Percentiles rank a stretch among this genome's conserved stretches.
Conservation (phyloP, 2,888 invertebrate genomes). For the Mellilla xanthometata region DNA sequence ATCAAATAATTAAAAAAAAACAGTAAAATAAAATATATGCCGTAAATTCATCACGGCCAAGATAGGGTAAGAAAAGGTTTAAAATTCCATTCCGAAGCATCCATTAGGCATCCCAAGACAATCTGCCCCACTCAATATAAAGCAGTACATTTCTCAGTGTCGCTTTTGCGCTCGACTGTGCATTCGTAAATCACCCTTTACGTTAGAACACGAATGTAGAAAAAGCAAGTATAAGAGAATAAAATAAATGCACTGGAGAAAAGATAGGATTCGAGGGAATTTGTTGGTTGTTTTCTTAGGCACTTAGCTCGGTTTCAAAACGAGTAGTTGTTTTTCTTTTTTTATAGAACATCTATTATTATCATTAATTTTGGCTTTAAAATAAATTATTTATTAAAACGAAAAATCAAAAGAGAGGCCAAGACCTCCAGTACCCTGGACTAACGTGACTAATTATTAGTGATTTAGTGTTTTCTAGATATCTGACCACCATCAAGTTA, state of each 20-base stretch:
- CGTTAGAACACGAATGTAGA: slow-evolving; percentile 44
- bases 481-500: no score
- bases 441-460: no score
- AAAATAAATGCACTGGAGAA: slow-evolving; percentile 36
- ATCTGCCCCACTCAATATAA: slow-evolving; percentile 42
- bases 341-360: no score
- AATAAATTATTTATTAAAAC: no score
- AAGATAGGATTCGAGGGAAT: slow-evolving; percentile 16
- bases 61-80: slow-evolving; percentile 24
- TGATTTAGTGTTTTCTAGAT: no score
- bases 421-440: no score
- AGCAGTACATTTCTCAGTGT: slow-evolving; percentile 50
- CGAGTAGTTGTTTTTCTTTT: no score
- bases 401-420: no score
- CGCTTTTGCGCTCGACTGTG: slow-evolving; percentile 50
- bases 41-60: slow-evolving; percentile 9
- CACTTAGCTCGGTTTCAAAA: neutral
- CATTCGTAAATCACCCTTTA: slow-evolving; percentile 52
- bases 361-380: no score
- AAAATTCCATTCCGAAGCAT: slow-evolving; percentile 25
- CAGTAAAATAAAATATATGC: neutral
- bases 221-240: slow-evolving; percentile 44
- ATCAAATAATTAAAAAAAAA: no score
- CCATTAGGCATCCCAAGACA: slow-evolving; percentile 29
- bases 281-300: slow-evolving; percentile 17